A percentile compares a stretch with the other conserved stretches of the same genome.
Evolutionary conservation across 2,797 vertebrate species (phyloP).

Genomic region (Otolemur crassicaudatus): DNA sequence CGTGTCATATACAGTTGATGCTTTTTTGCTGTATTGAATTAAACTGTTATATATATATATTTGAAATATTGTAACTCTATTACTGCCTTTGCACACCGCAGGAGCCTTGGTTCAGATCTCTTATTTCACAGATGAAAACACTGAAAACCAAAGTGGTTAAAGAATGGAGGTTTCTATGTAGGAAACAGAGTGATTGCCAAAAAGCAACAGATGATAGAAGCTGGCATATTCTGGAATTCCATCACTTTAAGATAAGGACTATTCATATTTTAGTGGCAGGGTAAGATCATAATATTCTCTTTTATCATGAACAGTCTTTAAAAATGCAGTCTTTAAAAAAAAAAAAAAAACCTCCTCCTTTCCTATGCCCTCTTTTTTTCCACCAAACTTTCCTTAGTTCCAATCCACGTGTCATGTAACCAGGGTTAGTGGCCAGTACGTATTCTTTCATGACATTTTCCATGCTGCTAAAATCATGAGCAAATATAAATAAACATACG

Average conservation of each 20-base stretch:
- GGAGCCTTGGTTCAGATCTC: background rate
- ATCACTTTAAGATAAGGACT: slow-evolving; percentile 9
- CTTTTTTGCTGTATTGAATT: background rate
- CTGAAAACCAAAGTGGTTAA: slow-evolving; percentile 34
- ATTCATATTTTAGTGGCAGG: background rate
- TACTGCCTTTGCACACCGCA: slow-evolving; percentile 16
- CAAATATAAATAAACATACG: background rate
- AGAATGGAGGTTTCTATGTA: background rate
- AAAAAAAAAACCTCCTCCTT: background rate
- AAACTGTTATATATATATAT: background rate
- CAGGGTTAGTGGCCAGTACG: background rate
- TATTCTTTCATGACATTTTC: background rate
- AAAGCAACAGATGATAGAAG: slow-evolving; percentile 33
- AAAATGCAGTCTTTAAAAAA: background rate
- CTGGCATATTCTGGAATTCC: slow-evolving; percentile 9
- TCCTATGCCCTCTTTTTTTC: background rate
- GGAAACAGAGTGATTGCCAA: background rate
- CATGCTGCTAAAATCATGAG: background rate
- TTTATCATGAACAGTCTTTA: background rate
- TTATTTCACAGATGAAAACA: slow-evolving; percentile 34
- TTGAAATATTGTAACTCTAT: background rate
- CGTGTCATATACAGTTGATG: background rate
- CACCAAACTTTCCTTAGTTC: background rate
- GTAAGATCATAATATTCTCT: slow-evolving; percentile 6
- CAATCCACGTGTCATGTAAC: background rate